A percentile compares a stretch with the other conserved stretches of the same genome.
Evolutionary conservation across 2,888 invertebrate species (phyloP).

Genomic region (Automeris io): DNA sequence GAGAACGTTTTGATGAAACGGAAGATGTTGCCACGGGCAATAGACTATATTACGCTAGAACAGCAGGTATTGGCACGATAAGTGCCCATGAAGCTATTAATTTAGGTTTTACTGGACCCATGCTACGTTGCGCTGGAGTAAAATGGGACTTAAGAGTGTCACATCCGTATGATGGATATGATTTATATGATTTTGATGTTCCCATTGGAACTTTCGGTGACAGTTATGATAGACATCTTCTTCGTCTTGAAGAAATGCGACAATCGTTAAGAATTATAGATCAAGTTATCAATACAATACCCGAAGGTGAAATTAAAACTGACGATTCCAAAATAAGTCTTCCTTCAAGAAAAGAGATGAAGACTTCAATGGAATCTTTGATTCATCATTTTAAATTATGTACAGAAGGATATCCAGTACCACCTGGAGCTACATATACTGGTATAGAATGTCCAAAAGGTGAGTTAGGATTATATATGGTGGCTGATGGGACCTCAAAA

Average conservation of each 20-base stretch:
- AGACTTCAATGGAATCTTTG: constrained; percentile 89
- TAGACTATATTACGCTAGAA: constrained; percentile 80
- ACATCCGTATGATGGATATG: constrained; percentile 91
- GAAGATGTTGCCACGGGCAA: constrained; percentile 88
- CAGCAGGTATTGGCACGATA: constrained; percentile 84
- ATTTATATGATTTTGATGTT: constrained; percentile 88
- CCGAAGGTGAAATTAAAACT: constrained; percentile 84
- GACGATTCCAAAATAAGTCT: constrained; percentile 89
- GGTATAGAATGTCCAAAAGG: constrained; percentile 90
- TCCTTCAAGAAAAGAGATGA: constrained; percentile 88
- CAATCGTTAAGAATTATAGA: constrained; percentile 86
- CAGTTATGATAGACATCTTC: constrained; percentile 87
- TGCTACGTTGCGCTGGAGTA: constrained; percentile 88
- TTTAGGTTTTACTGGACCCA: constrained; percentile 82
- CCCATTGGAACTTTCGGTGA: constrained; percentile 90
- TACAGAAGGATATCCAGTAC: constrained; percentile 54
- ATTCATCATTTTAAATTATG: constrained; percentile 95
- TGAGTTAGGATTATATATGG: constrained; percentile 91
- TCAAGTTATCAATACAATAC: constrained; percentile 91
- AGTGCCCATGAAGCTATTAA: constrained; percentile 86
- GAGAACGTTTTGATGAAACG: constrained; percentile 87
- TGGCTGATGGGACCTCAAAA: constrained; percentile 87
- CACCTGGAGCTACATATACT: constrained; percentile 89
- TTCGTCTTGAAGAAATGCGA: constrained; percentile 83
- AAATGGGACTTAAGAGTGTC: constrained; percentile 92